A percentile compares a stretch with the other conserved stretches of the same genome.
phyloP scores from a whole-genome alignment of 2,888 invertebrate genomes.

The Tipula vernalis region DNA sequence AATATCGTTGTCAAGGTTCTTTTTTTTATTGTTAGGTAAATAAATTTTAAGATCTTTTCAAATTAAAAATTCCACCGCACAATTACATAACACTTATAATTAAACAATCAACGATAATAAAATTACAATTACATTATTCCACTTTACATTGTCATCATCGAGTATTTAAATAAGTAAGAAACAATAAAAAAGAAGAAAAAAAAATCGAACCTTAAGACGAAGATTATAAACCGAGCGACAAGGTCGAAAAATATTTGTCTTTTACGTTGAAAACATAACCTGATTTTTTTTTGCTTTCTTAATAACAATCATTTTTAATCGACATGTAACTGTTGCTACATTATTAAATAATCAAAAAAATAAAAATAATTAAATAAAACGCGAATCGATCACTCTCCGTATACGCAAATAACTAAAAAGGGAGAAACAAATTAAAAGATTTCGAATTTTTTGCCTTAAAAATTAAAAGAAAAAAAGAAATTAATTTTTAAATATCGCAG shows the following conservation, averaged over 20 bases:
- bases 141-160: not conserved
- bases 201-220: not conserved
- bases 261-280: not conserved
- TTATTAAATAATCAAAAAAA: conserved; percentile 4
- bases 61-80: not conserved
- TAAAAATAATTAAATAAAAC: not conserved
- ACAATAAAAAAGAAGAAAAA: not conserved
- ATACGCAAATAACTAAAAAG: not conserved
- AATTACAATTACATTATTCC: not conserved
- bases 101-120: not conserved
- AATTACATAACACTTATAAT: not conserved
- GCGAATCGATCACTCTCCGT: not conserved
- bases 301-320: not conserved
- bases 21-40: no score
- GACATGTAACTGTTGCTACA: not conserved
- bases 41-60: no score
- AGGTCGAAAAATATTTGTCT: not conserved
- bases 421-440: not conserved
- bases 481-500: not conserved
- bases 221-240: not conserved
- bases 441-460: not conserved
- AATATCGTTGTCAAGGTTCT: no score
- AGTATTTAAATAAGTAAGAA: not conserved
- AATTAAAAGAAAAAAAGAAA: not conserved
- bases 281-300: not conserved